These are phyloP conservation scores for Gobius niger DNA, from an alignment of 2,113 vertebrate genomes.

Conservation along the genomic window DNA sequence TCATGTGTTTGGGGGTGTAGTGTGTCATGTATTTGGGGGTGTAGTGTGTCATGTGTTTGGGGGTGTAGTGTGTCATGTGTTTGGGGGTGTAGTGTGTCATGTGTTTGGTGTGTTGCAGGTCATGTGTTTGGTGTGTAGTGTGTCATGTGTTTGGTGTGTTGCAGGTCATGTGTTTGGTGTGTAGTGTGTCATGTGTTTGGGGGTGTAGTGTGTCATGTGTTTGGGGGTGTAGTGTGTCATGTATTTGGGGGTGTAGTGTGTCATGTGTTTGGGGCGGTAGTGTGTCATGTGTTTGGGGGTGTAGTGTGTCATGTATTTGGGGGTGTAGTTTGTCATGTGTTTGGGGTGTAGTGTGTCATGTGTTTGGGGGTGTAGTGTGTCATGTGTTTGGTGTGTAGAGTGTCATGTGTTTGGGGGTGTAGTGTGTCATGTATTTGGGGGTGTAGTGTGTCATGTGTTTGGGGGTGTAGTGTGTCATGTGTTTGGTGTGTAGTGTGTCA, in stretches of 20 bases:
- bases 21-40: too few relatives aligned
- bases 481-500: slow-evolving; percentile 3
- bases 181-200: not conserved
- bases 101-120: slow-evolving; percentile 59
- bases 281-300: not conserved
- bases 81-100: too few relatives aligned
- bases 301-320: not conserved
- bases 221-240: too few relatives aligned
- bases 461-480: not conserved
- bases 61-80: too few relatives aligned
- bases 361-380: too few relatives aligned
- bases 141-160: not conserved
- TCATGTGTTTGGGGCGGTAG: not conserved
- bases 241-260: too few relatives aligned
- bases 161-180: too few relatives aligned
- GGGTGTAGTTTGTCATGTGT: not conserved
- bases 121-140: too few relatives aligned
- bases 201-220: not conserved
- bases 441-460: not conserved
- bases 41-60: not conserved
- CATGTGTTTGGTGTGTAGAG: not conserved
- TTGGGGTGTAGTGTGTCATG: too few relatives aligned
- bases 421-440: too few relatives aligned
- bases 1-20: not conserved
- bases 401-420: not conserved